These are phyloP conservation scores for Tolmerus cingulatus DNA, from an alignment of 2,888 invertebrate species.

Conservation along the genomic window DNA sequence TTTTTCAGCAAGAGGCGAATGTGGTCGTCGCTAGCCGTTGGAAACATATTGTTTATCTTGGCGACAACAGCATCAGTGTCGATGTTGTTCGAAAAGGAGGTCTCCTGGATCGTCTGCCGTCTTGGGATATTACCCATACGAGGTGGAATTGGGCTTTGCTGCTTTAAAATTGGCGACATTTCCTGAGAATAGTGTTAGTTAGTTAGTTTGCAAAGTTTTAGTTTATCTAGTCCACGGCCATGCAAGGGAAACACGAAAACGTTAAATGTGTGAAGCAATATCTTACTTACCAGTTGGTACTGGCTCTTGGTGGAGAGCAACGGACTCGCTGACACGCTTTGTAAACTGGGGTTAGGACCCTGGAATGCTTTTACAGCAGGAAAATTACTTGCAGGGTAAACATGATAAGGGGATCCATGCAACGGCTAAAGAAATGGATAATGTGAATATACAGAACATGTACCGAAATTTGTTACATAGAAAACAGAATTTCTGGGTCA, in stretches of 20 bases:
- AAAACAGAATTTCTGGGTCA: neutral
- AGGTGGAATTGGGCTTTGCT: conserved; percentile 53
- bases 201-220: neutral
- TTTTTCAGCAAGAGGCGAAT: conserved; percentile 86
- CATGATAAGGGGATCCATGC: conserved; percentile 78
- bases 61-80: conserved; percentile 79
- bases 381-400: conserved; percentile 72
- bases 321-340: conserved; percentile 62
- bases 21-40: conserved; percentile 88
- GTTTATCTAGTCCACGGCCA: neutral
- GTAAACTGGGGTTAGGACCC: conserved; percentile 61
- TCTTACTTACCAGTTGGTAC: conserved; percentile 52
- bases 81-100: conserved; percentile 69
- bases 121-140: conserved; percentile 57
- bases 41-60: conserved; percentile 88
- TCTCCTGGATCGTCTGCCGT: conserved; percentile 66
- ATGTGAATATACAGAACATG: neutral
- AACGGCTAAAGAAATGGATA: conserved; percentile 61
- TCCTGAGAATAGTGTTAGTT: conserved; percentile 53
- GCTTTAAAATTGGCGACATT: conserved; percentile 60
- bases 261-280: neutral
- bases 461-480: neutral
- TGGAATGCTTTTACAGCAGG: conserved; percentile 71
- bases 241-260: conserved; percentile 22
- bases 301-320: conserved; percentile 57